Percentiles rank a stretch among this genome's conserved stretches.
Evolutionary conservation across 1,140 invertebrate species (phyloP).

Genomic region (Aphaenogaster rudis): DNA sequence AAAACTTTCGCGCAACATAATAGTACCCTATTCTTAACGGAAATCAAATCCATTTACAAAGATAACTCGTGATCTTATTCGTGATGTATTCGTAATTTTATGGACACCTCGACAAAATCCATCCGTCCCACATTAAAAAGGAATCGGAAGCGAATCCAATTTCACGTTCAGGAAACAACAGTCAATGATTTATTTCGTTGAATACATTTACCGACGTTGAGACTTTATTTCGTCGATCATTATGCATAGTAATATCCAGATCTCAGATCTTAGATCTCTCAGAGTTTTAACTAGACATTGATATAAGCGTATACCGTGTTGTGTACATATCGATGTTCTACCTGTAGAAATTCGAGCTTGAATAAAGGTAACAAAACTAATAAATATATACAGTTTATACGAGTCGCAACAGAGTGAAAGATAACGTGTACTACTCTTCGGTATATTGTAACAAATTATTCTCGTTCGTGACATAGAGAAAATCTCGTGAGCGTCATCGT

Average conservation of each 20-base stretch:
- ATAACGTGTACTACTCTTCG: neutral
- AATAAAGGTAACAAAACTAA: constrained; percentile 70
- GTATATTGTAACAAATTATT: constrained; percentile 60
- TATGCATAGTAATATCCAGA: constrained; percentile 30
- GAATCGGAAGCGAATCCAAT: neutral
- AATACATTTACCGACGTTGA: constrained; percentile 49
- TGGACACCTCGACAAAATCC: neutral
- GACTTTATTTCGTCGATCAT: constrained; percentile 40
- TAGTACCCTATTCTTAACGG: neutral
- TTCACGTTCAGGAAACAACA: constrained; percentile 24
- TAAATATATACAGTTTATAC: constrained; percentile 43
- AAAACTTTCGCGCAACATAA: neutral
- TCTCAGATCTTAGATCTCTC: neutral
- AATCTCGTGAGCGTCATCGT: constrained; percentile 7
- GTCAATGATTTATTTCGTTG: constrained; percentile 63
- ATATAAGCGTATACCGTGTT: constrained; percentile 56
- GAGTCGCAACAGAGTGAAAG: constrained; percentile 1
- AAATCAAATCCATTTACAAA: constrained; percentile 21
- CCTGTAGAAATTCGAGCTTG: constrained; percentile 51
- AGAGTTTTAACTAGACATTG: constrained; percentile 61
- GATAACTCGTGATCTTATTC: constrained; percentile 33
- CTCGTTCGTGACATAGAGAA: constrained; percentile 10
- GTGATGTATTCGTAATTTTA: neutral
- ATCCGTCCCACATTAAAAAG: neutral
- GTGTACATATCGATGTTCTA: constrained; percentile 71